Evolutionary conservation across 2,888 invertebrate genomes (phyloP).

Genomic region (Papilio protenor): DNA sequence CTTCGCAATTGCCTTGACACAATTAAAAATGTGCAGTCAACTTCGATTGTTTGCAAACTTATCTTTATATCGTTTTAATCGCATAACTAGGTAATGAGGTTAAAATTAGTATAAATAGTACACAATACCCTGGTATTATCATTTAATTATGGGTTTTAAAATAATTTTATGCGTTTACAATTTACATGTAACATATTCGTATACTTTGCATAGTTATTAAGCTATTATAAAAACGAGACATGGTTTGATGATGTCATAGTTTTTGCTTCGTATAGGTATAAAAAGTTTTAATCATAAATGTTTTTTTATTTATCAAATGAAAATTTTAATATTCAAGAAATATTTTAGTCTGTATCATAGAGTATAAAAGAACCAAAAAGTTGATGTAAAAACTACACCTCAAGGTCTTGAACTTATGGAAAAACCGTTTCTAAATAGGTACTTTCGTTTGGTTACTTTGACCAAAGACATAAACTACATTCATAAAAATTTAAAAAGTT

Average conservation of each 20-base stretch:
- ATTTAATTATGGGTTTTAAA: background rate
- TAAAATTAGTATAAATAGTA: background rate
- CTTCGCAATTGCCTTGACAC: constrained; percentile 2
- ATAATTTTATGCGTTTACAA: background rate
- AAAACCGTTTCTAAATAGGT: background rate
- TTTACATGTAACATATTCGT: background rate
- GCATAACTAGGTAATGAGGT: background rate
- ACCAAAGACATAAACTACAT: background rate
- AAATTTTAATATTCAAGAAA: no score
- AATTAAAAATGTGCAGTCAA: background rate
- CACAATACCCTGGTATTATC: no score
- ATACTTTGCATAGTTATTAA: background rate
- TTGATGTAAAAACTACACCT: no score
- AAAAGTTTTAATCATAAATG: background rate
- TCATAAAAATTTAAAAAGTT: constrained; percentile 31
- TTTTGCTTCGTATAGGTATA: background rate
- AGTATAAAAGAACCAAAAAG: no score
- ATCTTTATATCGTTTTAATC: background rate
- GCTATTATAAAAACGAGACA: background rate
- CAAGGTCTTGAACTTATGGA: no score
- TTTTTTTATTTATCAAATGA: no score
- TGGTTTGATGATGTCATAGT: background rate
- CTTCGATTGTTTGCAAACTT: background rate
- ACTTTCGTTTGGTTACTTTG: background rate
- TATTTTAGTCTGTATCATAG: no score